Evolutionary conservation across 2,797 vertebrate genomes (phyloP).

Genomic region (Enteromius fasciolatus): DNA sequence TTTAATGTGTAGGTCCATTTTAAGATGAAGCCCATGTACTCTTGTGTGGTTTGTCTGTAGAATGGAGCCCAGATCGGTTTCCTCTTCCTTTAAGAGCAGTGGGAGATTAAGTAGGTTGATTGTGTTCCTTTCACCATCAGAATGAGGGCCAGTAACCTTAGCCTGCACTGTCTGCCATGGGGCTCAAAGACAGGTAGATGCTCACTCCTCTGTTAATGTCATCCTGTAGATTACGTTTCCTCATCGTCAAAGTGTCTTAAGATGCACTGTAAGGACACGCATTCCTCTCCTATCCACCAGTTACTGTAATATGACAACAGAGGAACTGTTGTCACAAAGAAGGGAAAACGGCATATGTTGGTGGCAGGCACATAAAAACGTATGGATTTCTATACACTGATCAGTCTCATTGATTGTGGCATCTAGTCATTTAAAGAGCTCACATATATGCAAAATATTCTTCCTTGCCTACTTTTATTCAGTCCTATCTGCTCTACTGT

Average conservation of each 20-base stretch:
- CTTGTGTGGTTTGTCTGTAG: conserved; percentile 76
- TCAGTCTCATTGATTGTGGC: neutral
- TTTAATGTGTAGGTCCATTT: conserved; percentile 79
- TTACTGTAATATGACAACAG: neutral
- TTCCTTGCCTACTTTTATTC: neutral
- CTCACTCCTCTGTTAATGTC: conserved; percentile 89
- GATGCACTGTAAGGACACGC: conserved; percentile 50
- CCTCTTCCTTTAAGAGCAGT: conserved; percentile 82
- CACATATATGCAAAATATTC: neutral
- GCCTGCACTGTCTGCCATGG: conserved; percentile 82
- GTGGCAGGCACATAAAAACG: neutral
- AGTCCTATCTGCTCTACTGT: neutral
- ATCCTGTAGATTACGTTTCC: conserved; percentile 90
- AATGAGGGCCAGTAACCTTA: conserved; percentile 90
- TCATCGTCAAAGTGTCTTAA: conserved; percentile 82
- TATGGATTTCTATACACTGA: neutral
- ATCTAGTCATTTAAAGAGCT: neutral
- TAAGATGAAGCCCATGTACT: conserved; percentile 76
- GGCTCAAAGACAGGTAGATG: conserved; percentile 80
- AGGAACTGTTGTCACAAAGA: conserved; percentile 11
- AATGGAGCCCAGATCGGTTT: conserved; percentile 83
- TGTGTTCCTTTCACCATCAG: conserved; percentile 86
- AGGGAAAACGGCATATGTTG: neutral
- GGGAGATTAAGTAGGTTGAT: conserved; percentile 87
- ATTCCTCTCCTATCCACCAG: conserved; percentile 19